Evolutionary conservation across 2,888 invertebrate genomes (phyloP).

Genomic region (Eristalis arbustorum): DNA sequence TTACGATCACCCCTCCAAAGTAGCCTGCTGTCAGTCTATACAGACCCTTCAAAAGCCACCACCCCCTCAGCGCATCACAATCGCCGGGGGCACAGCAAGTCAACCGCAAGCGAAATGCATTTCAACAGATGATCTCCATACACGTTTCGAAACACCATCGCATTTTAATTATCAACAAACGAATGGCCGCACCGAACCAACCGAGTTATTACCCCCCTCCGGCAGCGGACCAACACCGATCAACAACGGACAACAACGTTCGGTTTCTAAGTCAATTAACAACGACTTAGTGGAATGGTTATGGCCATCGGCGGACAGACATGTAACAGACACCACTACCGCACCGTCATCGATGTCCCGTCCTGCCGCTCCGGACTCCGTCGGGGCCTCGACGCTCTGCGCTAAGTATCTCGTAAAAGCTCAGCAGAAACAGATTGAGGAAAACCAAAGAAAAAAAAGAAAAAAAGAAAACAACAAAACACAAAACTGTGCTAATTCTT

Average conservation of each 20-base stretch:
- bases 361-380: not conserved
- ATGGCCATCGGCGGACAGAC: constrained; percentile 48
- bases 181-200: not conserved
- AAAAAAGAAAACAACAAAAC: constrained; percentile 3
- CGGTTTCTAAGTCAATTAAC: constrained; percentile 46
- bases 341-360: not conserved
- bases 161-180: constrained; percentile 53
- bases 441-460: constrained; percentile 26
- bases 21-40: not conserved
- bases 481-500: constrained; percentile 56
- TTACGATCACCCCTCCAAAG: not conserved
- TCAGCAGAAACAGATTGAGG: constrained; percentile 34
- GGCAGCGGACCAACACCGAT: not conserved
- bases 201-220: not conserved
- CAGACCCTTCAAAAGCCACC: not conserved
- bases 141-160: constrained; percentile 24
- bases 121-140: not conserved
- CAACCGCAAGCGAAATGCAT: not conserved
- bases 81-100: not conserved
- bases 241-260: constrained; percentile 5
- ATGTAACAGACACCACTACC: constrained; percentile 48
- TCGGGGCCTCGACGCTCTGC: constrained; percentile 1
- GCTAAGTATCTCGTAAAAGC: constrained; percentile 48
- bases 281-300: constrained; percentile 55
- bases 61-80: not conserved